A percentile compares a stretch with the other conserved stretches of the same genome.
phyloP scores from a whole-genome alignment of 2,797 vertebrate species.

The Pseudochromis fuscus region DNA sequence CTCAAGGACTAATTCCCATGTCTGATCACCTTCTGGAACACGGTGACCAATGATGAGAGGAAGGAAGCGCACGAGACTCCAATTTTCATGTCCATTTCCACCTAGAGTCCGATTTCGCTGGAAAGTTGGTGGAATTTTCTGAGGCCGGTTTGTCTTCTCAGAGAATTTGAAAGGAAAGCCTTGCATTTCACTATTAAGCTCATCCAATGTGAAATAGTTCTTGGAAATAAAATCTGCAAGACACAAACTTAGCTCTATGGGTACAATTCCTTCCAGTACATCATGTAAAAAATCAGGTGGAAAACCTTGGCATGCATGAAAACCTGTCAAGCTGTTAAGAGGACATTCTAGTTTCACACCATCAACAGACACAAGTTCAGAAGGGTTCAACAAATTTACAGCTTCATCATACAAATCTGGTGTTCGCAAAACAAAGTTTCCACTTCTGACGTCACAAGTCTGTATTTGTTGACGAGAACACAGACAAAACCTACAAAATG shows the following conservation, averaged over 20 bases:
- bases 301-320: slow-evolving; percentile 24
- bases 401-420: slow-evolving; percentile 2
- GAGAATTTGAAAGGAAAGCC: slow-evolving; percentile 21
- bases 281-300: slow-evolving; percentile 38
- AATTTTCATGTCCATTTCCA: slow-evolving; percentile 17
- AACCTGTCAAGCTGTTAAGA: slow-evolving; percentile 16
- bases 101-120: background rate
- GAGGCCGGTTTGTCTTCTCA: slow-evolving; percentile 16
- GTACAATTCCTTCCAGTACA: slow-evolving; percentile 31
- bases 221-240: slow-evolving; percentile 16
- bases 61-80: slow-evolving; percentile 27
- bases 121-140: slow-evolving; percentile 20
- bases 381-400: background rate
- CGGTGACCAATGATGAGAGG: slow-evolving; percentile 20
- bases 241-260: slow-evolving; percentile 24
- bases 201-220: slow-evolving; percentile 20
- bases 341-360: slow-evolving; percentile 22
- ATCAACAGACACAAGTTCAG: background rate
- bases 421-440: background rate
- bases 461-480: background rate
- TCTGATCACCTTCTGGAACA: slow-evolving; percentile 21
- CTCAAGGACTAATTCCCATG: slow-evolving; percentile 35
- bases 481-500: slow-evolving; percentile 6
- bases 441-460: slow-evolving; percentile 15
- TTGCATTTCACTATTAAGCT: slow-evolving; percentile 22